phyloP scores from a whole-genome alignment of 2,113 vertebrate genomes.

The Paraplagusia blochii region DNA sequence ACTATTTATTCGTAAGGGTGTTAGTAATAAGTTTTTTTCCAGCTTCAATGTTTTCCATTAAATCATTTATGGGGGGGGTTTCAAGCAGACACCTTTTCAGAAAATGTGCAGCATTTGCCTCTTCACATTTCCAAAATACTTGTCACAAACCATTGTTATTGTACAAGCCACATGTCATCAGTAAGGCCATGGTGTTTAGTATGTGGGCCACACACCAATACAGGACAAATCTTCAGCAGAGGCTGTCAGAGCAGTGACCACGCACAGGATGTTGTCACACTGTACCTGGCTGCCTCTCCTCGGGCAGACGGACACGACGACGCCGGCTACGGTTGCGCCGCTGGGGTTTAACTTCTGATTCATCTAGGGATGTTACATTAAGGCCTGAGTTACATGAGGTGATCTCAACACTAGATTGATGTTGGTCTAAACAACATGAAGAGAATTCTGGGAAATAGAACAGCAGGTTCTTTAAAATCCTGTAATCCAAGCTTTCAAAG shows the following conservation, averaged over 20 bases:
- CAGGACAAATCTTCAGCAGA: constrained; percentile 14
- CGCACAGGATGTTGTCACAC: constrained; percentile 31
- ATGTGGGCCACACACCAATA: constrained; percentile 20
- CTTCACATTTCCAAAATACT: neutral
- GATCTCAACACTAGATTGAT: no score
- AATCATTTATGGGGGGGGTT: no score
- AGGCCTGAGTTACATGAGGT: constrained; percentile 42
- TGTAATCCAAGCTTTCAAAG: no score
- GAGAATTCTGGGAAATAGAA: no score
- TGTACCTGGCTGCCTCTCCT: constrained; percentile 99
- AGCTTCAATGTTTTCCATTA: no score
- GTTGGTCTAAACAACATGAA: no score
- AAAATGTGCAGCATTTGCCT: neutral
- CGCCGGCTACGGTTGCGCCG: constrained; percentile 98
- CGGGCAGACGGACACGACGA: constrained; percentile 89
- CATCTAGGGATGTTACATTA: constrained; percentile 78
- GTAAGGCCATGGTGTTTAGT: constrained; percentile 19
- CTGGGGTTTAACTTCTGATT: constrained; percentile 92
- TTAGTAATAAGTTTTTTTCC: no score
- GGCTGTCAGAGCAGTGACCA: constrained; percentile 30
- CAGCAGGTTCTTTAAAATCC: no score
- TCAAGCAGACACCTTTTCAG: neutral
- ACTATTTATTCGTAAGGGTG: no score
- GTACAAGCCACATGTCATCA: neutral
- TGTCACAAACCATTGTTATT: neutral